A percentile compares a stretch with the other conserved stretches of the same genome.
Conservation (phyloP, 1,140 invertebrate species). For the Heliconius hermathena region DNA sequence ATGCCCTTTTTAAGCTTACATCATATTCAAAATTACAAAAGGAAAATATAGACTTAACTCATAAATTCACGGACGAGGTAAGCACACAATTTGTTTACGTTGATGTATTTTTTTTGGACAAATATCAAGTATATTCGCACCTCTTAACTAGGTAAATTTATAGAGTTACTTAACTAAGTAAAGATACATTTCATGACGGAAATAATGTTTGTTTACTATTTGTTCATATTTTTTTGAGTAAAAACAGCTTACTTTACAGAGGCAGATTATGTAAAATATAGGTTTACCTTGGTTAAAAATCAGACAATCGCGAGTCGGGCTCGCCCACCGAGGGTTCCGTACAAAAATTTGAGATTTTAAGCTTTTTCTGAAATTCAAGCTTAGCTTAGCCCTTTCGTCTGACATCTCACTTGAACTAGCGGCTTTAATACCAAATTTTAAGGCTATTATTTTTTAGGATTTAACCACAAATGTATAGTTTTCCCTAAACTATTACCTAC, state of each 20-base stretch:
- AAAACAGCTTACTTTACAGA: neutral
- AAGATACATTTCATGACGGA: neutral
- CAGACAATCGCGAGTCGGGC: too few relatives aligned
- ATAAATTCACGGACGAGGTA: constrained; percentile 70
- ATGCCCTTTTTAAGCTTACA: constrained; percentile 61
- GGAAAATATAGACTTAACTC: constrained; percentile 61
- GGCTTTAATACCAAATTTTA: too few relatives aligned
- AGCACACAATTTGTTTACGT: neutral
- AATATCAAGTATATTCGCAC: neutral
- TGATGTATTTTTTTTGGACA: neutral
- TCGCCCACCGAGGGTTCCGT: too few relatives aligned
- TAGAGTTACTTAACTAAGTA: neutral
- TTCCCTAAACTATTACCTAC: too few relatives aligned
- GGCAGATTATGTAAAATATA: neutral
- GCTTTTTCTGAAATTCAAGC: too few relatives aligned
- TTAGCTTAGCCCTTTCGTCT: too few relatives aligned
- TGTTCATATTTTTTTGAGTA: neutral
- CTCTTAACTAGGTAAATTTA: neutral
- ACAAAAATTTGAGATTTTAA: too few relatives aligned
- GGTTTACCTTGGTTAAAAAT: too few relatives aligned
- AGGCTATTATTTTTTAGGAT: too few relatives aligned
- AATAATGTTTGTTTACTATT: neutral
- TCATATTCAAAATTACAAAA: constrained; percentile 57
- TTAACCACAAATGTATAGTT: too few relatives aligned
- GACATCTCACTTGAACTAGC: too few relatives aligned